phyloP scores from a whole-genome alignment of 2,888 invertebrate genomes.

The Tenodera sinensis region DNA sequence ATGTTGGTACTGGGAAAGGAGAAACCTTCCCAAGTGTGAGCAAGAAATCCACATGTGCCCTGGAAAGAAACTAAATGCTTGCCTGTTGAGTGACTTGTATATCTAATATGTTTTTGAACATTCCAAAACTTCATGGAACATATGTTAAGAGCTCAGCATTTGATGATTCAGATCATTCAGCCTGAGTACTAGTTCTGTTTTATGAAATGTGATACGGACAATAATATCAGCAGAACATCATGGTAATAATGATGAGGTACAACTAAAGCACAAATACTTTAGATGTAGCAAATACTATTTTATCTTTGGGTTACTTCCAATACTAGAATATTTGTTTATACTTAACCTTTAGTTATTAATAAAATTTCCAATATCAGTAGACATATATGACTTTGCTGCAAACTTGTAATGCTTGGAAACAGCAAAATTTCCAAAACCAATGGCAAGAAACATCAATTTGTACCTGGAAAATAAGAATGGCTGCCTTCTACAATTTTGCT shows the following conservation, averaged over 20 bases:
- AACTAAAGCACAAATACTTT: not conserved
- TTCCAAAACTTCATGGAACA: not conserved
- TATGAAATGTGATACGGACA: not conserved
- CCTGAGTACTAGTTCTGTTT: not conserved
- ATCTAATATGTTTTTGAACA: not conserved
- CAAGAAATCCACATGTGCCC: not conserved
- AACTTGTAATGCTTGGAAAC: too few species aligned
- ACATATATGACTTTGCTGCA: too few species aligned
- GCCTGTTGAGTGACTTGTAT: not conserved
- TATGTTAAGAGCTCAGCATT: not conserved
- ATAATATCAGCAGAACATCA: not conserved
- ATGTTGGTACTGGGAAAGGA: constrained; percentile 71
- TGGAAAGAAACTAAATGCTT: not conserved
- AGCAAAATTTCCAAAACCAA: too few species aligned
- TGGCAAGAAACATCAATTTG: too few species aligned
- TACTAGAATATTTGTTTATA: too few species aligned
- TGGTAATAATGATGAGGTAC: not conserved
- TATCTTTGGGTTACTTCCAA: too few species aligned
- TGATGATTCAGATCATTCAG: not conserved
- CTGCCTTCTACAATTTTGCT: too few species aligned
- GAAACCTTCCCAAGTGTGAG: constrained; percentile 66
- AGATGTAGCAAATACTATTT: not conserved
- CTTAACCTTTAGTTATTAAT: too few species aligned
- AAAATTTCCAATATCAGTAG: too few species aligned
- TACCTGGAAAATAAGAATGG: too few species aligned